Evolutionary conservation across 2,888 invertebrate genomes (phyloP), one percentile per base, ranked within the genome.

Genomic region (Eumerus sabulonum): DNA sequence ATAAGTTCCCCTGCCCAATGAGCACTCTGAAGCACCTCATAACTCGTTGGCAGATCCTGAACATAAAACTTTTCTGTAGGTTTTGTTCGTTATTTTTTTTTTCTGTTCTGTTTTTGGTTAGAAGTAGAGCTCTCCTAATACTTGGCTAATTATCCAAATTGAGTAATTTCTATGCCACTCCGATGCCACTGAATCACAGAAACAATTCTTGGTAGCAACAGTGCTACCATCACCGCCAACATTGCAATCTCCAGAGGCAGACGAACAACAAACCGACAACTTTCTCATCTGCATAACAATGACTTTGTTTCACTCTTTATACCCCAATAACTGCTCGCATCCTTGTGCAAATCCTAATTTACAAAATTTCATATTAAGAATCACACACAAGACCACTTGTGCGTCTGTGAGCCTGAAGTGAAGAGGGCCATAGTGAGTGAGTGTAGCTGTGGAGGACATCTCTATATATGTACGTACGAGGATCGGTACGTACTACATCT

Each of bases 261-360:
- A 62, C 60, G 27, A 56, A 66, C 68, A 67, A 51, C 72, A 67
- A 27, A 60, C 45, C 50, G 47, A 73, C n/a, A 79, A 79, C 68
- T 79, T 74, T 79, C 79, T 74, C 79, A 79, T 79, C 68, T 79
- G 70, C 79, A 79, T 79, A 79, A 79, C 79, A 79, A 79, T 79
- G 79, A 79, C 64, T 68, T 53, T 71, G 81, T 76, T 76, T 76
- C 81, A 81, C 62, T 74, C 74, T 76, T 76, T 81, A 74, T 79
- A 81, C 62, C 59, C 81, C 70, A 81, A 81, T 81, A 81, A 76
- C 81, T 76, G 70, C 50, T 76, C 70, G 70, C 62, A 81, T 81
- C 81, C 81, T 81, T 76, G 76, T 81, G 76, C 60, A 70, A 74
- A 74, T 76, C 81, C 76, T 81, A 81, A 81, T 76, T 81, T 81